These are phyloP conservation scores for Channa argus DNA, from an alignment of 2,113 vertebrate species.

Conservation along the genomic window DNA sequence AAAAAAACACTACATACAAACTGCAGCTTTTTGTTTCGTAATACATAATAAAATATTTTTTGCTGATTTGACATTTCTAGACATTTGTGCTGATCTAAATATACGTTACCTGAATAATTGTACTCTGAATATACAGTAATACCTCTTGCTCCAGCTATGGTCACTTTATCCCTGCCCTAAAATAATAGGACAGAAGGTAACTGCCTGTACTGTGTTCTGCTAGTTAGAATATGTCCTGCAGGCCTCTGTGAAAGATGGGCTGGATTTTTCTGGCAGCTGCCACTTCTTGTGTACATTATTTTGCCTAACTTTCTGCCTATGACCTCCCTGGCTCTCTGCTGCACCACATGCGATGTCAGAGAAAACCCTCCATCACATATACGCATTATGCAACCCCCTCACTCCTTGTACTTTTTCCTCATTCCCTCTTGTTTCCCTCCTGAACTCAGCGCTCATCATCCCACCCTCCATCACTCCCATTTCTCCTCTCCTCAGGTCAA, in stretches of 20 bases:
- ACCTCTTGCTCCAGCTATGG: conserved; percentile 9
- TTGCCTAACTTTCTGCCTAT: conserved; percentile 63
- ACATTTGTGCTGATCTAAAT: conserved; percentile 30
- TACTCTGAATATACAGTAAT: conserved; percentile 13
- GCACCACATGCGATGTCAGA: conserved; percentile 61
- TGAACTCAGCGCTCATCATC: conserved; percentile 46
- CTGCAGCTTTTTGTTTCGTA: background rate
- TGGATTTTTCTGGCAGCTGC: conserved; percentile 80
- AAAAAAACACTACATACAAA: background rate
- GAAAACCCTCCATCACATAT: conserved; percentile 60
- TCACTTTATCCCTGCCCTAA: conserved; percentile 51
- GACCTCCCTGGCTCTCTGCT: conserved; percentile 61
- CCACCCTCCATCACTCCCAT: conserved; percentile 32
- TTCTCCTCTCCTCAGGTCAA: conserved; percentile 24
- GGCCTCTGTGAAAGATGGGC: conserved; percentile 56
- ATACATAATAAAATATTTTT: no score
- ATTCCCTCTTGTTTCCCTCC: conserved; percentile 11
- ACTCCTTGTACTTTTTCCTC: conserved; percentile 38
- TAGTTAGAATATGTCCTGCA: conserved; percentile 69
- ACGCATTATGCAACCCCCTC: conserved; percentile 70
- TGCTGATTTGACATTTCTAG: background rate
- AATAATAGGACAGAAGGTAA: conserved; percentile 72
- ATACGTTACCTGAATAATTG: background rate
- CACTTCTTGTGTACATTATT: conserved; percentile 79
- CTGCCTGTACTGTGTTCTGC: conserved; percentile 42